Evolutionary conservation across 1,140 invertebrate species (phyloP), one percentile per base, ranked within the genome.

Genomic region (Schmidtea mediterranea): DNA sequence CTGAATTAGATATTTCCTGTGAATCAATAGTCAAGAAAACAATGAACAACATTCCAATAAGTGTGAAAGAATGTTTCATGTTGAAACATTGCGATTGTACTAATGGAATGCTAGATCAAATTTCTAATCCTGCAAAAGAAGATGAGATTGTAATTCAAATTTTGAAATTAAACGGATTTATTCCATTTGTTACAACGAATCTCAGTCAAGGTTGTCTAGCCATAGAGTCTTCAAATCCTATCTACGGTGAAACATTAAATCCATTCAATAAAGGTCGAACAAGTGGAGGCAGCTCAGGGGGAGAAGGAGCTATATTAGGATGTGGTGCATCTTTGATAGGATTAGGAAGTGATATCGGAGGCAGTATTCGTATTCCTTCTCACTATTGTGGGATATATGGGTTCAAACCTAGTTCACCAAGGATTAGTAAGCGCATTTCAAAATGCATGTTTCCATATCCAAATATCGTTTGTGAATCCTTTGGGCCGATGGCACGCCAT

Each of bases 261-360:
- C 45, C 37, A 36, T 36, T 52, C 0, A 52, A 57, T 49, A 36
- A 26, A 2, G 26, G 48, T 19, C 39, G 57, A 10, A 36, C 36
- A 13, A 55, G 56, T 1, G 56, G 58, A n/a, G 58, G 58, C 8
- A 54, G 52, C 9, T 50, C 47, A 12, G 54, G 56, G 15, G 57
- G 58, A 18, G 57, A 63, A 54, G 55, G 49, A 3, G 51, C 53
- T 21, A 50, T 62, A 10, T 56, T 62, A 32, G 57, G 24, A 16
- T 38, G 16, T 13, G 56, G 58, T 22, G 62, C 56, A n/a, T 59
- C 58, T 1, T 26, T 55, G 1, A 36, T 64, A 26, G 62, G 62
- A 13, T 6, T 97, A 49, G 89, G 86, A 2, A 92, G 87, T 5
- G 92, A 98, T 60, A 94, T 89, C 0, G 90, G 92, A 9, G 92